phyloP scores from a whole-genome alignment of 2,797 vertebrate genomes.

The Apogon talboti region DNA sequence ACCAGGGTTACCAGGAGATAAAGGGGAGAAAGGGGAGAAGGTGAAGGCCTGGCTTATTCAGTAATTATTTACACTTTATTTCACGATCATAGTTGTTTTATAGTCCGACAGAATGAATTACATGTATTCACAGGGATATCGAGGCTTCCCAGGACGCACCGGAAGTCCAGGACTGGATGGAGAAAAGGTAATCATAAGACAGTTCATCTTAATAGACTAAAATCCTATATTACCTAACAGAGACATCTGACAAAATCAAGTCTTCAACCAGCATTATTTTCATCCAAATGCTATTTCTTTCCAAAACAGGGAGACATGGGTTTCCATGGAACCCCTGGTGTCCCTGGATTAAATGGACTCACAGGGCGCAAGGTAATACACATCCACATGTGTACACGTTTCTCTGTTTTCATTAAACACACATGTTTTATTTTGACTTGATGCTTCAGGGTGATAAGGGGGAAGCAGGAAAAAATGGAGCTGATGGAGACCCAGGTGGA shows the following conservation, averaged over 20 bases:
- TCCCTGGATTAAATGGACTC: constrained; percentile 82
- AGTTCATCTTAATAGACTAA: background rate
- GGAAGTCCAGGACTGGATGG: constrained; percentile 83
- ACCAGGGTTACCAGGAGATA: constrained; percentile 81
- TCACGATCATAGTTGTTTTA: background rate
- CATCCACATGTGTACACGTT: background rate
- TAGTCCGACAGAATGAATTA: background rate
- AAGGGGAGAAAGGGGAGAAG: constrained; percentile 87
- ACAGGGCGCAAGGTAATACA: constrained; percentile 84
- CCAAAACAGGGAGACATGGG: constrained; percentile 84
- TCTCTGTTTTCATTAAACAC: background rate
- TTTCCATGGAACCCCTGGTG: constrained; percentile 81
- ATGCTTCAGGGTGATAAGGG: constrained; percentile 85
- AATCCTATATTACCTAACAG: background rate
- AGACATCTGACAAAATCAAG: background rate
- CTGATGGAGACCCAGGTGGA: constrained; percentile 80
- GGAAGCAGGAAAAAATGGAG: constrained; percentile 78
- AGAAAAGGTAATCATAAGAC: constrained; percentile 76
- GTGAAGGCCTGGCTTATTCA: constrained; percentile 62
- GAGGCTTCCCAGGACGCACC: constrained; percentile 83
- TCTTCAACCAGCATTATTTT: background rate
- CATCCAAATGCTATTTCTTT: constrained; percentile 8
- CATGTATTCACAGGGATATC: constrained; percentile 82
- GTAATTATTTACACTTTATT: background rate
- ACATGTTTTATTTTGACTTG: background rate